Evolutionary conservation across 2,888 invertebrate genomes (phyloP).

Genomic region (Dyspetes luteomarginatus): DNA sequence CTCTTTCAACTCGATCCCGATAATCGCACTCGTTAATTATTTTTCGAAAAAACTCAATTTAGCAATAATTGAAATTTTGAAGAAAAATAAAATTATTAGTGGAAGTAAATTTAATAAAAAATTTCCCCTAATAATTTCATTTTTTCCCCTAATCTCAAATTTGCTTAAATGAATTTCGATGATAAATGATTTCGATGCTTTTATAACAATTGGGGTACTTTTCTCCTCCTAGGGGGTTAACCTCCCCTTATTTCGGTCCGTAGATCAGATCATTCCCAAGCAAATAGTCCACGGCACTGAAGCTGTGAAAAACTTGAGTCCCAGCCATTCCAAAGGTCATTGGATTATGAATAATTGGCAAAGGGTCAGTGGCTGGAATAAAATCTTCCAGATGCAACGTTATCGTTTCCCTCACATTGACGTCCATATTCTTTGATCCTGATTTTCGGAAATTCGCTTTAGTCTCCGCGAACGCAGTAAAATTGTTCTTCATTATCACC

Average conservation of each 20-base stretch:
- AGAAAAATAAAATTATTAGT: too few relatives aligned
- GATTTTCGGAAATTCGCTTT: background rate
- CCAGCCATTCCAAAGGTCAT: background rate
- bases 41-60: too few relatives aligned
- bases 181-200: too few relatives aligned
- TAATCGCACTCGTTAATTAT: too few relatives aligned
- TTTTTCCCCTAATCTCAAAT: too few relatives aligned
- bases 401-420: slow-evolving; percentile 25
- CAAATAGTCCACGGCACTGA: background rate
- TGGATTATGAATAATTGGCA: slow-evolving; percentile 35
- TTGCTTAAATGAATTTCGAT: too few relatives aligned
- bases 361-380: slow-evolving; percentile 17
- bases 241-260: background rate
- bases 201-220: background rate
- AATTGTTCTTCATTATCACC: slow-evolving; percentile 22
- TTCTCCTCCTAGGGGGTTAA: background rate
- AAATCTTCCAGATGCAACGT: slow-evolving; percentile 39
- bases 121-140: too few relatives aligned
- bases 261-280: background rate
- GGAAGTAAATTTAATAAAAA: too few relatives aligned
- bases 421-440: slow-evolving; percentile 11
- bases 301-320: background rate
- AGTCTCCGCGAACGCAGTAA: slow-evolving; percentile 42
- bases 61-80: too few relatives aligned
- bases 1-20: too few relatives aligned